phyloP scores from a whole-genome alignment of 2,888 invertebrate species.

The Blastobasis adustella region DNA sequence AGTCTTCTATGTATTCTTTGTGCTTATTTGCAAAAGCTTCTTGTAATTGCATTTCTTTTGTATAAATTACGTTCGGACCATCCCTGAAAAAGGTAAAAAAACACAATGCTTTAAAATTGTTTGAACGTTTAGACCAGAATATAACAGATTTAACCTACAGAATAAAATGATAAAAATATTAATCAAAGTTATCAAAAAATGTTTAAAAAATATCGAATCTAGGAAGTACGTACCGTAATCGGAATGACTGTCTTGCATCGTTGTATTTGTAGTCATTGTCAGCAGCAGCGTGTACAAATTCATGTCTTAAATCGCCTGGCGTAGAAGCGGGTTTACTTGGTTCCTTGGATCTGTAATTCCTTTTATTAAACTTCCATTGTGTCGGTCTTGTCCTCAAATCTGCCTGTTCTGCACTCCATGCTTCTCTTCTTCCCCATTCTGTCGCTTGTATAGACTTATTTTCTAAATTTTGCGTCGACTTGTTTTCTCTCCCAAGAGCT shows the following conservation, averaged over 20 bases:
- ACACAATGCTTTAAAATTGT: not conserved
- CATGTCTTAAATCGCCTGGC: conserved; percentile 62
- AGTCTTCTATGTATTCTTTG: conserved; percentile 74
- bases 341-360: conserved; percentile 72
- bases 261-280: conserved; percentile 66
- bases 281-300: conserved; percentile 62
- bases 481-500: conserved; percentile 82
- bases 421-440: conserved; percentile 87
- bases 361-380: conserved; percentile 84
- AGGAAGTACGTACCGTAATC: conserved; percentile 45
- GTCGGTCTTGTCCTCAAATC: conserved; percentile 80
- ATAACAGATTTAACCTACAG: not conserved
- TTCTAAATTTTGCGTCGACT: conserved; percentile 82
- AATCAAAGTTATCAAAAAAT: not conserved
- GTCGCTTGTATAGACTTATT: conserved; percentile 85
- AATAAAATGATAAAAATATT: not conserved
- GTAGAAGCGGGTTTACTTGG: conserved; percentile 66
- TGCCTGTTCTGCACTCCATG: conserved; percentile 88
- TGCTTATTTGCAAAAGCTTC: conserved; percentile 65
- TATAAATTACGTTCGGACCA: conserved; percentile 72
- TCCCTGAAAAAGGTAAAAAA: conserved; percentile 43
- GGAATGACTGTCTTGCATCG: conserved; percentile 56
- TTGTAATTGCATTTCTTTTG: conserved; percentile 72
- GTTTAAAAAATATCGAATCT: too few relatives aligned
- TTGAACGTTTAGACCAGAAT: not conserved